A percentile compares a stretch with the other conserved stretches of the same genome.
phyloP scores from a whole-genome alignment of 2,113 vertebrate species.

The Barbus barbus region DNA sequence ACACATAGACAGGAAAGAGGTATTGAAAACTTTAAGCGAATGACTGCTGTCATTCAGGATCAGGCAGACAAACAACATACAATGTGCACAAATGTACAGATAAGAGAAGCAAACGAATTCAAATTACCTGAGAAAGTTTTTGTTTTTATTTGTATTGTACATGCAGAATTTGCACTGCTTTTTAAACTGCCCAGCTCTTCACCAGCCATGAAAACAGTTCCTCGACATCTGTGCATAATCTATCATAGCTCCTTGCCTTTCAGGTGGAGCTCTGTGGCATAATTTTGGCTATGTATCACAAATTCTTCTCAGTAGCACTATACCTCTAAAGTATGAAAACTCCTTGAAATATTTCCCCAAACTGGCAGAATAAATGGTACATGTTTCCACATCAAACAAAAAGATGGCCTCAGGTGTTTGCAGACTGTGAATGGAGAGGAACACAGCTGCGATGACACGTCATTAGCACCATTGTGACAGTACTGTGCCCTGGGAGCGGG shows the following conservation, averaged over 20 bases:
- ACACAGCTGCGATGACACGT: slow-evolving; percentile 55
- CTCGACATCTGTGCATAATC: slow-evolving; percentile 33
- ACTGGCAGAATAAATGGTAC: slow-evolving; percentile 66
- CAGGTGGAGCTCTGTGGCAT: slow-evolving; percentile 19
- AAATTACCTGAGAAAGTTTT: too few relatives aligned
- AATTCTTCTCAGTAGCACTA: slow-evolving; percentile 31
- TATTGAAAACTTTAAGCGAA: too few relatives aligned
- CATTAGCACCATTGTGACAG: slow-evolving; percentile 69
- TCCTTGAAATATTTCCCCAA: slow-evolving; percentile 53
- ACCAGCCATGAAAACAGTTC: slow-evolving; percentile 28
- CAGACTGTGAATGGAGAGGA: slow-evolving; percentile 61
- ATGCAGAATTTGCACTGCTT: too few relatives aligned
- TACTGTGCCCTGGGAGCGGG: slow-evolving; percentile 50
- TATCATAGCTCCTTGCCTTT: slow-evolving; percentile 41
- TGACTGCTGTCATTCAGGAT: too few relatives aligned
- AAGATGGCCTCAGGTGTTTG: slow-evolving; percentile 60
- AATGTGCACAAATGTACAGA: too few relatives aligned
- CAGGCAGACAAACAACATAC: too few relatives aligned
- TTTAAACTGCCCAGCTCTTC: too few relatives aligned
- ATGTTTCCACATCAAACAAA: slow-evolving; percentile 71
- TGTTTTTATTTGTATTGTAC: too few relatives aligned
- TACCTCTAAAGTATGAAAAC: slow-evolving; percentile 34
- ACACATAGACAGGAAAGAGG: too few relatives aligned
- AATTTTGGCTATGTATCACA: slow-evolving; percentile 35
- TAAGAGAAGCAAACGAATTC: too few relatives aligned